phyloP scores from a whole-genome alignment of 2,888 invertebrate genomes.

The Caenorhabditis plicata region DNA sequence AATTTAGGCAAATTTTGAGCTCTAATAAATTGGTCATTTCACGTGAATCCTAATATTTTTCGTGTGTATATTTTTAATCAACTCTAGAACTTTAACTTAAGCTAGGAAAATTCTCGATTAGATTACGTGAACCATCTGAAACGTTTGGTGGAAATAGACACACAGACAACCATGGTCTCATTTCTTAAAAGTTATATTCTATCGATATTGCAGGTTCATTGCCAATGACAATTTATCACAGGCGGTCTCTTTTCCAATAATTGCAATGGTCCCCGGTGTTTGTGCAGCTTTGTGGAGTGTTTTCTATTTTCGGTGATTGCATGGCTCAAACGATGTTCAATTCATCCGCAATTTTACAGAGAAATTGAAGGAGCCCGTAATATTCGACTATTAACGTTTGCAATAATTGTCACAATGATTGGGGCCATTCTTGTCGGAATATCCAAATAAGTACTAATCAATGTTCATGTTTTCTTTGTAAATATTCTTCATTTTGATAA shows the following conservation, averaged over 20 bases:
- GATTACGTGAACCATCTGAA: no score
- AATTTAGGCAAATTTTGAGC: no score
- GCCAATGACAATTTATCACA: slow-evolving; percentile 69
- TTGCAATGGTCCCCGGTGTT: slow-evolving; percentile 68
- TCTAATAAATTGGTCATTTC: no score
- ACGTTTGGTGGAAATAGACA: no score
- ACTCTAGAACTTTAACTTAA: no score
- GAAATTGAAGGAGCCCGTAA: slow-evolving; percentile 66
- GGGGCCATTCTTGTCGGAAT: slow-evolving; percentile 62
- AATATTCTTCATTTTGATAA: not conserved
- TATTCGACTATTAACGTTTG: slow-evolving; percentile 49
- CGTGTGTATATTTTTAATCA: no score
- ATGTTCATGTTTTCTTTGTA: not conserved
- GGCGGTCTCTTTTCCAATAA: slow-evolving; percentile 68
- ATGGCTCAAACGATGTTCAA: not conserved
- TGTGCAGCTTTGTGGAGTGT: slow-evolving; percentile 68
- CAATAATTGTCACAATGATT: slow-evolving; percentile 50
- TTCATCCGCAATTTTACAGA: slow-evolving; percentile 56
- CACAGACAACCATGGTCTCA: no score
- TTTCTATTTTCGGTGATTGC: slow-evolving; percentile 67
- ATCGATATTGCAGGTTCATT: slow-evolving; percentile 65
- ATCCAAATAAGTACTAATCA: slow-evolving; percentile 44
- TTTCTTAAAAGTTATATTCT: not conserved
- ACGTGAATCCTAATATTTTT: no score
- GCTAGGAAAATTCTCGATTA: no score